phyloP scores from a whole-genome alignment of 2,113 vertebrate genomes.

The Lonchura striata region DNA sequence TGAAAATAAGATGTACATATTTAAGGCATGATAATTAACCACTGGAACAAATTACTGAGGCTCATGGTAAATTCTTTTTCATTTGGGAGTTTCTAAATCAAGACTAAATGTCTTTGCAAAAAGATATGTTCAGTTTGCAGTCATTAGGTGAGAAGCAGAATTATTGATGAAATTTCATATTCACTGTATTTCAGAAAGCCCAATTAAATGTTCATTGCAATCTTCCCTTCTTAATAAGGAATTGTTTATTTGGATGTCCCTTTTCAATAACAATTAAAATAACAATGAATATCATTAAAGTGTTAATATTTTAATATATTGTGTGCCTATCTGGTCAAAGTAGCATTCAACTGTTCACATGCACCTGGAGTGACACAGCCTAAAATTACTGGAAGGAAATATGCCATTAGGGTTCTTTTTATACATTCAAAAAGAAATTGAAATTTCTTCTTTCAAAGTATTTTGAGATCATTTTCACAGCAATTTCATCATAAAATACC shows the following conservation, averaged over 20 bases:
- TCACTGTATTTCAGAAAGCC: neutral
- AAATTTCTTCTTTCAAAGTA: neutral
- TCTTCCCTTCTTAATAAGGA: neutral
- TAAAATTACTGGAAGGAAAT: neutral
- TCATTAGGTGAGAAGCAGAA: neutral
- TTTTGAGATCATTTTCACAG: neutral
- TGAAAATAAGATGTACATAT: conserved; percentile 64
- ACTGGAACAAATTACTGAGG: conserved; percentile 43
- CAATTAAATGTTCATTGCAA: neutral
- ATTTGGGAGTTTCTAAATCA: conserved; percentile 46
- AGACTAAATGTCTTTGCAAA: conserved; percentile 22
- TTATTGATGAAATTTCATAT: neutral
- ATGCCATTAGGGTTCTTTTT: neutral
- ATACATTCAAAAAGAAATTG: neutral
- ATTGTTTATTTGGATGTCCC: neutral
- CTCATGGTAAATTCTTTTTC: conserved; percentile 39
- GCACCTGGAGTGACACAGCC: neutral
- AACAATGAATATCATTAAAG: neutral
- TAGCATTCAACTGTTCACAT: neutral
- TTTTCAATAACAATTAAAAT: neutral
- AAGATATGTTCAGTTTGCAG: neutral
- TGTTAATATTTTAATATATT: neutral
- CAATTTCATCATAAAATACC: neutral
- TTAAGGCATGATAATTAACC: conserved; percentile 57
- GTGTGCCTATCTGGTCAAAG: neutral